Evolutionary conservation across 2,888 invertebrate species (phyloP).

Genomic region (Erebia ligea): DNA sequence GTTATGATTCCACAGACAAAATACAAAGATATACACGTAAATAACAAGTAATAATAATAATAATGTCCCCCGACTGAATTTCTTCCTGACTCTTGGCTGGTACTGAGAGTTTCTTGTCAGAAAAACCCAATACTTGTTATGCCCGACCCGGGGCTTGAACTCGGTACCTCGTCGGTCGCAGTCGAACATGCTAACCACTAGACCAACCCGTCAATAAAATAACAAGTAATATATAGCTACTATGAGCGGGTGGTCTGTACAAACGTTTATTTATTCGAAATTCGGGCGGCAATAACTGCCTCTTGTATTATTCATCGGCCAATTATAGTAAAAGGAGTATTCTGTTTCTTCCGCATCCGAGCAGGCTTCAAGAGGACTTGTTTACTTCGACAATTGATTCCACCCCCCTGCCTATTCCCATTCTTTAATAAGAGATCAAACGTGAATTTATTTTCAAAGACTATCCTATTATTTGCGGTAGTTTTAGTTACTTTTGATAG

Average conservation of each 20-base stretch:
- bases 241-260: constrained; percentile 43
- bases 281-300: constrained; percentile 73
- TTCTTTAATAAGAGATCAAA: constrained; percentile 71
- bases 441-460: constrained; percentile 44
- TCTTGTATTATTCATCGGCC: constrained; percentile 83
- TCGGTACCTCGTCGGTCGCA: no score
- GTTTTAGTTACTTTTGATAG: constrained; percentile 34
- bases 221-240: background rate
- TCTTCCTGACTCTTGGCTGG: no score
- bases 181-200: no score
- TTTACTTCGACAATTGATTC: constrained; percentile 67
- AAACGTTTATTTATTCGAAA: constrained; percentile 66
- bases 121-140: no score
- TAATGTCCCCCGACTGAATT: no score
- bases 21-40: no score
- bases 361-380: constrained; percentile 59
- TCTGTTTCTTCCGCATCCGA: constrained; percentile 57
- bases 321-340: constrained; percentile 81
- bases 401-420: constrained; percentile 55
- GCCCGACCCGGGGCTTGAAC: no score
- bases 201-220: background rate
- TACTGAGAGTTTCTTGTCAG: no score
- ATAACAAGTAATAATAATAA: no score
- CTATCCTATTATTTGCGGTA: constrained; percentile 40
- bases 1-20: no score